phyloP scores from a whole-genome alignment of 2,888 invertebrate genomes.

The Ectemnius lituratus region DNA sequence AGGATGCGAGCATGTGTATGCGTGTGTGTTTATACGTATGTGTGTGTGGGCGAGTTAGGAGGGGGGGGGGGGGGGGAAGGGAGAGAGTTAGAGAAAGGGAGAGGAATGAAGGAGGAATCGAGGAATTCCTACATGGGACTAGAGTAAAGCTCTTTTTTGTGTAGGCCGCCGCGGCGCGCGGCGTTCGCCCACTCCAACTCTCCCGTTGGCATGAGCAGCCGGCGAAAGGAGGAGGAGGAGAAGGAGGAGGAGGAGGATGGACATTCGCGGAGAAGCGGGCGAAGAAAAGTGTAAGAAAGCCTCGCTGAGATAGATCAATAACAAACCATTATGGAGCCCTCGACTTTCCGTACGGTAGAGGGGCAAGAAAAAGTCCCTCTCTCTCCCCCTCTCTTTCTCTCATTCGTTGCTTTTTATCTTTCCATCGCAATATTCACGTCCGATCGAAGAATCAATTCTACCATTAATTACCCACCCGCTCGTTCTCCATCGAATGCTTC shows the following conservation, averaged over 20 bases:
- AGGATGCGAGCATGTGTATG: background rate
- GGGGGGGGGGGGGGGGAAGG: too few relatives aligned
- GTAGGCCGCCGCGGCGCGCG: background rate
- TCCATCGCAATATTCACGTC: too few relatives aligned
- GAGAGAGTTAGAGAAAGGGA: too few relatives aligned
- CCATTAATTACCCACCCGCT: too few relatives aligned
- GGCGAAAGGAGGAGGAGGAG: constrained; percentile 19
- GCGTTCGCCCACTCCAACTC: background rate
- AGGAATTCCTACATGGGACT: constrained; percentile 62
- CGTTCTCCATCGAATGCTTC: too few relatives aligned
- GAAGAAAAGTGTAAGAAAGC: constrained; percentile 71
- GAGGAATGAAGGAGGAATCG: constrained; percentile 36
- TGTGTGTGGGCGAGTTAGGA: constrained; percentile 21
- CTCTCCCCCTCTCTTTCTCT: background rate
- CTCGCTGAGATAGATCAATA: constrained; percentile 74
- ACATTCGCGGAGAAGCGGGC: constrained; percentile 52
- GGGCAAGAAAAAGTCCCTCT: constrained; percentile 13
- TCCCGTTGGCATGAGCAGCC: constrained; percentile 38
- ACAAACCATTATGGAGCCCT: constrained; percentile 74
- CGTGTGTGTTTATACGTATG: too few relatives aligned
- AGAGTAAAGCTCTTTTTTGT: constrained; percentile 41
- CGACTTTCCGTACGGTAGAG: constrained; percentile 48
- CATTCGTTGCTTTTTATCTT: too few relatives aligned
- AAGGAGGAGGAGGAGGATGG: background rate
- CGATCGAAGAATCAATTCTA: too few relatives aligned